Percentiles rank a stretch among this genome's conserved stretches.
phyloP scores from a whole-genome alignment of 2,888 invertebrate species.

The Axea sp. region DNA sequence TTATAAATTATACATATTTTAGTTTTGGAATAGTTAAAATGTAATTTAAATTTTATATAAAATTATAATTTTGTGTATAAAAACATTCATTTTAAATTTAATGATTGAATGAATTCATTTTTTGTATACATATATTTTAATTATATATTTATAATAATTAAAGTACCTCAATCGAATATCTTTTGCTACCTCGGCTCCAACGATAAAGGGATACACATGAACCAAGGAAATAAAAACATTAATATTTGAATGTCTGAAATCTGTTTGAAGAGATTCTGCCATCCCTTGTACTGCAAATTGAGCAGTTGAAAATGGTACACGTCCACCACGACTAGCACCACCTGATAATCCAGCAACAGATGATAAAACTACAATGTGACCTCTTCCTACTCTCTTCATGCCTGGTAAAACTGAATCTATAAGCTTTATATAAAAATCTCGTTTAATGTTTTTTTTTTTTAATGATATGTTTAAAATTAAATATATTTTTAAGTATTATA shows the following conservation, averaged over 20 bases:
- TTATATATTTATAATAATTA: no score
- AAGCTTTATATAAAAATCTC: constrained; percentile 77
- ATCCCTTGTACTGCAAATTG: constrained; percentile 85
- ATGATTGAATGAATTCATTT: no score
- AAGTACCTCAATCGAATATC: constrained; percentile 82
- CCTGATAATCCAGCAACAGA: constrained; percentile 84
- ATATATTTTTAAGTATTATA: no score
- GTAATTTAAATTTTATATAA: no score
- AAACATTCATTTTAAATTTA: no score
- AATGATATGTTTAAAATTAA: not conserved
- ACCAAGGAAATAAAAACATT: constrained; percentile 83
- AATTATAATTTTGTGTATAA: no score
- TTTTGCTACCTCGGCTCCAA: constrained; percentile 80
- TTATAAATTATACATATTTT: no score
- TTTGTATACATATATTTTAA: no score
- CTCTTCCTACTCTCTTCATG: constrained; percentile 82
- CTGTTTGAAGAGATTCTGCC: constrained; percentile 83
- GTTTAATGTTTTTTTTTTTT: not conserved
- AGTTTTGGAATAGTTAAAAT: no score
- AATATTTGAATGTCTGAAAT: constrained; percentile 82
- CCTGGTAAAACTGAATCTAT: constrained; percentile 82
- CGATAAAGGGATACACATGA: constrained; percentile 84
- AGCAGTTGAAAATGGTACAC: constrained; percentile 83
- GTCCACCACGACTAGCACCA: constrained; percentile 79
- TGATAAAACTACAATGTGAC: constrained; percentile 83